Evolutionary conservation across 2,888 invertebrate genomes (phyloP).

Genomic region (Rhagium mordax): DNA sequence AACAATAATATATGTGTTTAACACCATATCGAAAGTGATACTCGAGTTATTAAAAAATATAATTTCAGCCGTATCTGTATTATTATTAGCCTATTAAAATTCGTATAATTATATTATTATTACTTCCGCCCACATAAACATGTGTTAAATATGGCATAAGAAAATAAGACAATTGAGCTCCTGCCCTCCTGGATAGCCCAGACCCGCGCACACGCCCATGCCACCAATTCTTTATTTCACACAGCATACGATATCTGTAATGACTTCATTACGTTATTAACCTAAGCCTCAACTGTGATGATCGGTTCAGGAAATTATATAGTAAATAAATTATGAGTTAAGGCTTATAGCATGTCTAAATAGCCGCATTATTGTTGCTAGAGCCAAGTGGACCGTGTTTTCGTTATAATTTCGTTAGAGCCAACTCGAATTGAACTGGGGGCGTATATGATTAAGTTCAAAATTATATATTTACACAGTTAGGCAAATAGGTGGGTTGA

Average conservation of each 20-base stretch:
- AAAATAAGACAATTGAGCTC: background rate
- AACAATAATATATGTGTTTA: too few species aligned
- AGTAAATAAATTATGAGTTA: slow-evolving; percentile 46
- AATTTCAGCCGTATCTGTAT: too few species aligned
- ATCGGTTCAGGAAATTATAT: slow-evolving; percentile 66
- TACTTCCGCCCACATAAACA: background rate
- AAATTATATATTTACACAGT: slow-evolving; percentile 61
- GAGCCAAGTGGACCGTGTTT: slow-evolving; percentile 59
- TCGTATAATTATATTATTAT: too few species aligned
- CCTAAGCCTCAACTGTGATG: slow-evolving; percentile 65
- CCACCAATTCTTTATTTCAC: slow-evolving; percentile 15
- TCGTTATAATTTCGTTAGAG: slow-evolving; percentile 58
- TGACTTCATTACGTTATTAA: slow-evolving; percentile 66
- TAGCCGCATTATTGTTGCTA: slow-evolving; percentile 56
- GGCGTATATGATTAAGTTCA: slow-evolving; percentile 56
- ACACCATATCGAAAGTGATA: too few species aligned
- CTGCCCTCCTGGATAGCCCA: background rate
- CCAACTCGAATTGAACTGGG: slow-evolving; percentile 57
- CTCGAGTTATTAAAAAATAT: too few species aligned
- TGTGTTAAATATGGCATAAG: too few species aligned
- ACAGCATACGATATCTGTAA: slow-evolving; percentile 52
- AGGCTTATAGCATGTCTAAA: slow-evolving; percentile 51
- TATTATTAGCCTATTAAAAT: too few species aligned
- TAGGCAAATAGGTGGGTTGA: slow-evolving; percentile 52
- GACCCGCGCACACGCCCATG: background rate